Evolutionary conservation across 2,888 invertebrate genomes (phyloP).

Genomic region (Prosapia bicincta): DNA sequence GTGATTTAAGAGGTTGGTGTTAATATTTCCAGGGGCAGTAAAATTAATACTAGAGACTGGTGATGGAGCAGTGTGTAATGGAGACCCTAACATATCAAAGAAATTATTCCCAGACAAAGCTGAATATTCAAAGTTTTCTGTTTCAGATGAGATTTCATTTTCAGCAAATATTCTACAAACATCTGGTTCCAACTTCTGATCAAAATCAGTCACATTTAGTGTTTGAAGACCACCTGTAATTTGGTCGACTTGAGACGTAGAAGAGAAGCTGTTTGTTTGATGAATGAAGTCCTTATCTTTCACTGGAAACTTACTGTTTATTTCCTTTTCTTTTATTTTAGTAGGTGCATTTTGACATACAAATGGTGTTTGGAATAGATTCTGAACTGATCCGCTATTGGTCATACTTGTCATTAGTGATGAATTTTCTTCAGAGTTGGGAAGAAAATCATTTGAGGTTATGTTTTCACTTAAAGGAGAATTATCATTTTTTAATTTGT

Average conservation of each 20-base stretch:
- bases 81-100: conserved; percentile 49
- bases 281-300: neutral
- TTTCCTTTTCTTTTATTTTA: neutral
- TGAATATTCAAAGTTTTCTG: conserved; percentile 12
- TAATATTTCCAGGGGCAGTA: neutral
- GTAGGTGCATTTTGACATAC: neutral
- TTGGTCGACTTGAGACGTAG: neutral
- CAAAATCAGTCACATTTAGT: neutral
- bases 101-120: conserved; percentile 47
- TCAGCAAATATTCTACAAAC: conserved; percentile 46
- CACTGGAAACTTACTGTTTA: conserved; percentile 2
- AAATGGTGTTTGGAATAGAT: conserved; percentile 33
- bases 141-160: conserved; percentile 43
- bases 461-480: neutral
- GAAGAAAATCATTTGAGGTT: conserved; percentile 40
- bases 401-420: conserved; percentile 41
- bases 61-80: neutral
- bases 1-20: neutral
- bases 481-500: too few species aligned
- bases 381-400: conserved; percentile 38
- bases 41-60: neutral
- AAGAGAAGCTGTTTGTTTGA: neutral
- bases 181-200: conserved; percentile 45
- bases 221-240: neutral
- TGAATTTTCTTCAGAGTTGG: conserved; percentile 39